phyloP scores from a whole-genome alignment of 2,888 invertebrate genomes.

The Neelides folsomi region DNA sequence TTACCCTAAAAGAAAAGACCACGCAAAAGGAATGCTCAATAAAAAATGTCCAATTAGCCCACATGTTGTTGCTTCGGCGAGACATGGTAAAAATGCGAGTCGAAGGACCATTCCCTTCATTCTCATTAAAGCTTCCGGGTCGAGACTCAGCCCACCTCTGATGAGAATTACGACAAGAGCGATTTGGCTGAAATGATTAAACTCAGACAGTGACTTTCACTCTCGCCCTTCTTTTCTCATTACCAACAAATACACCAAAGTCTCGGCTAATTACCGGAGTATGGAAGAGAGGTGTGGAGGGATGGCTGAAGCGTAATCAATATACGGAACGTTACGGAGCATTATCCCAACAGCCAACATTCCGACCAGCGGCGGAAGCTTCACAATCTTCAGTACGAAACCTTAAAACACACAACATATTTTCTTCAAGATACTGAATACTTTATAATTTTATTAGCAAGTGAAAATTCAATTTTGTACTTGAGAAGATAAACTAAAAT shows the following conservation, averaged over 20 bases:
- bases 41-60: slow-evolving; percentile 44
- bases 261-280: slow-evolving; percentile 6
- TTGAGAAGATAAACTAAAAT: too few species aligned
- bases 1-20: slow-evolving; percentile 45
- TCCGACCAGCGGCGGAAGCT: slow-evolving; percentile 71
- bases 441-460: too few species aligned
- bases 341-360: slow-evolving; percentile 72
- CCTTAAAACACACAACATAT: slow-evolving; percentile 39
- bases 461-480: too few species aligned
- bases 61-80: slow-evolving; percentile 45
- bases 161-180: slow-evolving; percentile 52
- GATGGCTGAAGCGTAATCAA: slow-evolving; percentile 10
- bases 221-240: background rate
- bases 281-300: slow-evolving; percentile 12
- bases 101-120: slow-evolving; percentile 45
- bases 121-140: slow-evolving; percentile 45
- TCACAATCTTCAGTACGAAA: slow-evolving; percentile 61
- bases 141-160: slow-evolving; percentile 51
- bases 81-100: slow-evolving; percentile 48
- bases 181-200: slow-evolving; percentile 42
- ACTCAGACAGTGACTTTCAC: background rate
- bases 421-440: too few species aligned
- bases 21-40: slow-evolving; percentile 48
- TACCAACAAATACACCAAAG: background rate
- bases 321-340: slow-evolving; percentile 40